Base-by-base conservation (phyloP, 2,113 vertebrate species). In the Nettapus auritus region DNA sequence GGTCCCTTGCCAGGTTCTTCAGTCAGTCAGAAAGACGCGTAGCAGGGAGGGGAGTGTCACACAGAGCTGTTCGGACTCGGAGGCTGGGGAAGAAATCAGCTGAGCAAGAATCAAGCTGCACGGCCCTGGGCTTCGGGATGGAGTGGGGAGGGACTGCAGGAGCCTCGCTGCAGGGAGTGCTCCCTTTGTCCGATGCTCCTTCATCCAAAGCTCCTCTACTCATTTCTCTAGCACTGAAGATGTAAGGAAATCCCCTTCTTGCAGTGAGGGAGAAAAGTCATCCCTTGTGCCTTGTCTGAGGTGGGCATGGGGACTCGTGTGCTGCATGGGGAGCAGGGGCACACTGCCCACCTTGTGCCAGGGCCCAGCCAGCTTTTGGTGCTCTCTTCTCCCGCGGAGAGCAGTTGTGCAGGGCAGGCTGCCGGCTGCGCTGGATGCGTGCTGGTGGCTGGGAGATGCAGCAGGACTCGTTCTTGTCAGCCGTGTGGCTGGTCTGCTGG, bases 1-100 rank as follows among this genome's bases (percentile, higher is more conserved):
- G 91, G 83, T 87, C 8, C 23, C 5, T 68, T 76, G 93, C 84
- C 87, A 93, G 28, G n/a, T 90, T 86, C 87, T 88, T 84, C 87
- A 74, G 50, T 96, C 76, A 90, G 92, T 94, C 63, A 78, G 63
- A 90, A 95, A 90, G 89, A 89, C 6, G 29, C 18, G 94, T 90
- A 87, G 73, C 64, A 86, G 92, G 79, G 85, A 70, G 88, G 85
- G 89, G 69, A 76, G 62, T 0, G 2, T 92, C 91, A 88, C 29
- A 74, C 31, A 34, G 80, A 11, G 76, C 70, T 92, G 86, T 86
- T 94, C 53, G 44, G 38, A 31, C 52, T 90, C 3, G 0, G 68
- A 81, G 76, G 23, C 66, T 88, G 42, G 56, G 52, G 42, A 52
- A 74, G 77, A 81, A 90, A 84, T 60, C 13, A 8, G 77, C 44